Evolutionary conservation across 2,113 vertebrate genomes (phyloP).

Genomic region (Vidua chalybeata): DNA sequence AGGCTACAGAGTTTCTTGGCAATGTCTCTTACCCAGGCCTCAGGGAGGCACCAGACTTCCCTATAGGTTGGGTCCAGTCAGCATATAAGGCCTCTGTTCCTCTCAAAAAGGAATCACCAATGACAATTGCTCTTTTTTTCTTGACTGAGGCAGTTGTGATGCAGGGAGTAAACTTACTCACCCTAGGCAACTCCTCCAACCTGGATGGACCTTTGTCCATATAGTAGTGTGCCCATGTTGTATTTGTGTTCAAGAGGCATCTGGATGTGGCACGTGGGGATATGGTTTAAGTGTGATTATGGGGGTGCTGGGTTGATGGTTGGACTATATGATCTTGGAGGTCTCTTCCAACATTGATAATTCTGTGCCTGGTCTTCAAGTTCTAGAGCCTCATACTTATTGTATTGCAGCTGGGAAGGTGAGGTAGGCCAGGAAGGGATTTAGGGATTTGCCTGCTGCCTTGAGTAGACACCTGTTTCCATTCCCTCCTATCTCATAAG

Average conservation of each 20-base stretch:
- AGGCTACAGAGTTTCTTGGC: not conserved
- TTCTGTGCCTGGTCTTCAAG: not conserved
- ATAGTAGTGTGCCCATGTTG: not conserved
- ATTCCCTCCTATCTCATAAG: not conserved
- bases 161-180: not conserved
- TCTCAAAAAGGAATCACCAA: not conserved
- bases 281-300: not conserved
- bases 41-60: not conserved
- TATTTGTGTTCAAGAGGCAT: not conserved
- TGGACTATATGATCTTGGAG: not conserved
- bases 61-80: not conserved
- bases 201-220: not conserved
- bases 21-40: not conserved
- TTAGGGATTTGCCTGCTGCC: not conserved
- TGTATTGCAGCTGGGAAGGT: not conserved
- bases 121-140: not conserved
- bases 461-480: not conserved
- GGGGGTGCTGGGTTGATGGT: not conserved
- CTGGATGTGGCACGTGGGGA: not conserved
- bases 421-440: not conserved
- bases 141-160: not conserved
- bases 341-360: not conserved
- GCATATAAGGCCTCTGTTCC: not conserved
- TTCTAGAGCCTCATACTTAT: not conserved
- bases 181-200: not conserved